Base-by-base conservation (phyloP, 2,888 invertebrate species). In the Aquatica leii region DNA sequence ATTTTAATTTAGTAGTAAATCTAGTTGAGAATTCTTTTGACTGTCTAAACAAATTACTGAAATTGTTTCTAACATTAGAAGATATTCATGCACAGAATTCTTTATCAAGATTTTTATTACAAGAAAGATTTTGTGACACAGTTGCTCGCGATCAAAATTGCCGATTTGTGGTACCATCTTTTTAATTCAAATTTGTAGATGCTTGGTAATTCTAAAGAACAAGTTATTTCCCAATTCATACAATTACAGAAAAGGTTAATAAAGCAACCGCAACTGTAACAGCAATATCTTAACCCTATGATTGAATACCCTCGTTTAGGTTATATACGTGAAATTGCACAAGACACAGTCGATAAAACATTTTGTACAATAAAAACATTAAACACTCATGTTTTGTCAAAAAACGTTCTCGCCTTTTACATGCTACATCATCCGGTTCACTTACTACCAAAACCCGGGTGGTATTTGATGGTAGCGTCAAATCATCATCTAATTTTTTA, bases 401-500 rank as follows among this genome's bases (percentile, higher is more conserved):
- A n/a, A n/a, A n/a, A n/a, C n/a, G n/a, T n/a, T n/a, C n/a, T n/a
- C n/a, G 6, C 15, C 8, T 14, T 15, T 9, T 49, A 46, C 35
- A 15, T 57, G 6, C 50, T 49, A 6, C 56, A 56, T 58, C 58
- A 58, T 18, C 24, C 24, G 17, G 15, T 17, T 49, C 49, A 1
- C 3, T 41, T 1, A 57, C 49, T 12, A 43, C 49, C 1, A 49
- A 50, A 18, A 2, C 46, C 11, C 2, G 43, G 3, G 50, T 48
- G 9, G 46, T 56, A 18, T 57, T 57, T 15, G 37, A 57, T 35
- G 49, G 14, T 14, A 14, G 35, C 17, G 15, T 18, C 15, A 57
- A 34, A 50, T 15, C 34, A 2, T 4, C 15, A 8, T 14, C 2
- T 31, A 37, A 12, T 18, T 40, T n/a, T 40, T 54, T 35, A 54